Evolutionary conservation across 2,797 vertebrate genomes (phyloP), one percentile per base, ranked within the genome.

Genomic region (Echeneis naucrates): DNA sequence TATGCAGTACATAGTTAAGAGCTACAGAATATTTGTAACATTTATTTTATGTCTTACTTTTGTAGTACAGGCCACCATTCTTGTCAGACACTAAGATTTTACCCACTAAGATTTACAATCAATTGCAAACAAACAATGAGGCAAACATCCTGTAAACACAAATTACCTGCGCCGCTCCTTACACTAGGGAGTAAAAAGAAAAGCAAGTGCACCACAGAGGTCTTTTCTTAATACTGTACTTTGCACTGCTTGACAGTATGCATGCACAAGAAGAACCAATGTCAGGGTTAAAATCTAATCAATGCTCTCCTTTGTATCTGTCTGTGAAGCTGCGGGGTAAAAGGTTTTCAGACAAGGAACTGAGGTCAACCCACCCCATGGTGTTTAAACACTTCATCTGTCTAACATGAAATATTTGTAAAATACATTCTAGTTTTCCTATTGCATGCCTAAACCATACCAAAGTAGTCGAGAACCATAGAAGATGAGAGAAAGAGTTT

Each of bases 361-460:
- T 68, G 53, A 24, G 24, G 42, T 38, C 59, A 68, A 62, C 70
- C 70, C 66, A 64, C 60, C n/a, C n/a, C n/a, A n/a, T 67, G 30
- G 57, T 52, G 32, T 86, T 83, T 68, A 77, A 86, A 86, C 86
- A 82, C 80, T 71, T 78, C 2, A 85, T 82, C 75, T 81, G 67
- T 33, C 30, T 73, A 75, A 85, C 58, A 82, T 23, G 8, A 73
- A 57, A 74, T 63, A 86, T 75, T 64, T 65, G 58, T 79, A 71
- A 79, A 82, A 80, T 79, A 86, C 67, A 84, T 78, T 85, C 69
- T 87, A 89, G 33, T 70, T 72, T 56, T 75, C 79, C 37, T 52
- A 70, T 37, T 50, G 82, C 77, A 87, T 82, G 68, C 54, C 71
- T 73, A 79, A 33, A 84, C 16, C 66, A 68, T 54, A 76, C 37